Base-by-base conservation (phyloP, 2,113 vertebrate genomes). In the Tetrao urogallus region DNA sequence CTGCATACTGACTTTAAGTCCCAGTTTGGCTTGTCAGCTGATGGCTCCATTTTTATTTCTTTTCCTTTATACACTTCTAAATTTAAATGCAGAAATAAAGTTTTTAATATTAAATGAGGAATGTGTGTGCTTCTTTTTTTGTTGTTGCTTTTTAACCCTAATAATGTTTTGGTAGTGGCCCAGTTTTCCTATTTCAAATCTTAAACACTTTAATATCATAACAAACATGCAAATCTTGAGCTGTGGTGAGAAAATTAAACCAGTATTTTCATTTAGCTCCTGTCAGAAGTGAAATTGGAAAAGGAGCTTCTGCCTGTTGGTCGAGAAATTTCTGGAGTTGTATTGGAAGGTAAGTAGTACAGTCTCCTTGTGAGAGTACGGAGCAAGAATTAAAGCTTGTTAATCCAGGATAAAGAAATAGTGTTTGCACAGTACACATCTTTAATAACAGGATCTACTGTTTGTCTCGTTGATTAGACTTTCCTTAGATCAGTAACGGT, bases 321-420 rank as follows among this genome's bases (percentile, higher is more conserved):
- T 75, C 97, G 99, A 95, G 99, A 99, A 97, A 97, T 99, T 89
- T 98, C 98, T 21, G 99, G 99, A 42, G 94, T 99, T 36, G 98
- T 99, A 52, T 96, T 98, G 92, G 98, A 99, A 98, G 99, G 99
- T 99, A 80, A 95, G 97, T 71, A n/a, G 16, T 34, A 14, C 7
- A 61, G 28, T 8, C 74, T 45, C 67, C 57, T 72, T 43, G 38
- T 79, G 34, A 82, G 56, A 38, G 52, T 21, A 15, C 42, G 45
- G 30, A 82, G 64, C n/a, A 58, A 80, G 70, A 84, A 48, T 50
- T 77, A 7, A 71, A 43, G 27, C 69, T 40, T 60, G 16, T 3
- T 92, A 58, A 77, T 60, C 40, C 36, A 70, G 67, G 45, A 5
- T 45, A 38, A 22, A 38, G 34, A 52, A 32, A 56, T 54, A 60